Conservation (phyloP, 2,888 invertebrate genomes). For the Brachyopa scutellaris region DNA sequence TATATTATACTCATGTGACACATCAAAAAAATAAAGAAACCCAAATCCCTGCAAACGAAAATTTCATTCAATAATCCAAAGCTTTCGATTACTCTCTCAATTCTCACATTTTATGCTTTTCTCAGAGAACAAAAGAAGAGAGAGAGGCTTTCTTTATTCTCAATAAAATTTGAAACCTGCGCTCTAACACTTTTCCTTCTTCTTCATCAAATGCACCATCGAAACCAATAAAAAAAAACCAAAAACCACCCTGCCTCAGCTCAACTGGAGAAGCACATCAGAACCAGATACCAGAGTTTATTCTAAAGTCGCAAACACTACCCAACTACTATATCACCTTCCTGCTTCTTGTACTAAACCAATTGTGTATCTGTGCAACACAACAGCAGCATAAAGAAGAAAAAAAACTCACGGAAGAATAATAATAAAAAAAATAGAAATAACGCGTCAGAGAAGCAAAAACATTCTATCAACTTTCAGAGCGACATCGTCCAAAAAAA, state of each 20-base stretch:
- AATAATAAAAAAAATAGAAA: constrained; percentile 12
- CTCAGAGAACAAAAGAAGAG: constrained; percentile 9
- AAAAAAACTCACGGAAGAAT: constrained; percentile 33
- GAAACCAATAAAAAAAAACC: no score
- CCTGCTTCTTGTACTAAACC: constrained; percentile 36
- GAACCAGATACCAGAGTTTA: neutral
- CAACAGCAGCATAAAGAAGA: constrained; percentile 28
- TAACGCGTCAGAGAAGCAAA: neutral
- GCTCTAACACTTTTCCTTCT: constrained; percentile 6
- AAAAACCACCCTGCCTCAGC: no score
- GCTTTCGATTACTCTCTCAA: constrained; percentile 39
- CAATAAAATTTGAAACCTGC: constrained; percentile 25
- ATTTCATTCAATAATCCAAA: constrained; percentile 51
- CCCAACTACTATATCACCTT: constrained; percentile 67
- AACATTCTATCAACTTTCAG: constrained; percentile 53
- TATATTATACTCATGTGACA: constrained; percentile 27
- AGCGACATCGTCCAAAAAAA: constrained; percentile 51
- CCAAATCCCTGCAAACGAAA: constrained; percentile 22
- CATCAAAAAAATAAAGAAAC: constrained; percentile 6
- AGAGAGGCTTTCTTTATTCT: neutral
- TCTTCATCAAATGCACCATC: neutral
- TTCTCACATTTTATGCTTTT: neutral
- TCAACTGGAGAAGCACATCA: no score
- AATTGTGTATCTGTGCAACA: constrained; percentile 61
- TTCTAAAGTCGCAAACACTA: neutral